Evolutionary conservation across 2,113 vertebrate genomes (phyloP).

Genomic region (Brachypodius melanocephalos): DNA sequence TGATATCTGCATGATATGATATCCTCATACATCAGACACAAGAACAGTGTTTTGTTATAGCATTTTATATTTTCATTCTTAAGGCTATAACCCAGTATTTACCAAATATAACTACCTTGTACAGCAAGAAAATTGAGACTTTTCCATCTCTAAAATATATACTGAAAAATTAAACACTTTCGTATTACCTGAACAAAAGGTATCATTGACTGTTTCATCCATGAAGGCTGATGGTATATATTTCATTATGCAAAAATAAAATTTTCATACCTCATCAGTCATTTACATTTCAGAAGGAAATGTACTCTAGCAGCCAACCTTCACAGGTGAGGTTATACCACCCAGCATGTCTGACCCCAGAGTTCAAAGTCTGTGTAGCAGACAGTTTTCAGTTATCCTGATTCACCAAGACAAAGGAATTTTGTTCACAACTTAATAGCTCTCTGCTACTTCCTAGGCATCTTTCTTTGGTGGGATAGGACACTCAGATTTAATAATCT

Average conservation of each 20-base stretch:
- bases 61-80: neutral
- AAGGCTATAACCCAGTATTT: neutral
- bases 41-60: neutral
- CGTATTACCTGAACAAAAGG: neutral
- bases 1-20: neutral
- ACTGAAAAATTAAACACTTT: conserved; percentile 7
- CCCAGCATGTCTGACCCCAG: neutral
- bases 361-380: neutral
- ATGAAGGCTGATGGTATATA: neutral
- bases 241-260: conserved; percentile 5
- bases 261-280: neutral
- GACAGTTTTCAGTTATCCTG: neutral
- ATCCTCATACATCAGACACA: neutral
- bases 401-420: neutral
- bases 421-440: neutral
- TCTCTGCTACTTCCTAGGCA: neutral
- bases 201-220: neutral
- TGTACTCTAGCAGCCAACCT: neutral
- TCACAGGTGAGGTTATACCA: neutral
- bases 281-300: neutral
- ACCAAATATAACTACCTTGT: neutral
- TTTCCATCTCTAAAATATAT: neutral
- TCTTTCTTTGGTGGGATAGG: neutral
- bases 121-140: neutral
- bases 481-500: neutral